phyloP scores from a whole-genome alignment of 1,140 invertebrate genomes.

The Daktulosphaira vitifoliae region DNA sequence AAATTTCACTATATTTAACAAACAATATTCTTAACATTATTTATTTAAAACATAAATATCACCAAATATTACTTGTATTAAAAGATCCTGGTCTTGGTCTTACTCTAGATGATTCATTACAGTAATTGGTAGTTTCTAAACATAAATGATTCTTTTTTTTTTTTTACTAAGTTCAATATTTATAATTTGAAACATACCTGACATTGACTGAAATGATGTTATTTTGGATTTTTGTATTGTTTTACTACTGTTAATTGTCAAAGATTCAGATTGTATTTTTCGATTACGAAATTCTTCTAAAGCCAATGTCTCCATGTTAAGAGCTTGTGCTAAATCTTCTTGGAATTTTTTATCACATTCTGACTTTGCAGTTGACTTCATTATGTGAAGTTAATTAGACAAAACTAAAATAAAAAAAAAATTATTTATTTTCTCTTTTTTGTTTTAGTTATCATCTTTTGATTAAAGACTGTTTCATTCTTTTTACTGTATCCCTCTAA shows the following conservation, averaged over 20 bases:
- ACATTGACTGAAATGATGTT: background rate
- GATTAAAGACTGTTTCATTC: too few relatives aligned
- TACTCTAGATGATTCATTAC: constrained; percentile 39
- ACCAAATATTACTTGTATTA: constrained; percentile 40
- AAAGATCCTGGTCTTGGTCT: constrained; percentile 49
- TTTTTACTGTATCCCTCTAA: too few relatives aligned
- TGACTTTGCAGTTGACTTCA: constrained; percentile 20
- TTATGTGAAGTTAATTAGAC: background rate
- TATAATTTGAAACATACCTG: background rate
- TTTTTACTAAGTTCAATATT: too few relatives aligned
- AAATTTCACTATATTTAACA: background rate
- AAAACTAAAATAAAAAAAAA: constrained; percentile 8
- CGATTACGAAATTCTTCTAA: constrained; percentile 64
- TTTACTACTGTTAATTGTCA: background rate
- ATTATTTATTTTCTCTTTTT: too few relatives aligned
- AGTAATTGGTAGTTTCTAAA: constrained; percentile 28
- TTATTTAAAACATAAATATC: background rate
- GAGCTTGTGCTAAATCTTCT: constrained; percentile 72
- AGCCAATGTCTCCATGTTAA: constrained; percentile 74
- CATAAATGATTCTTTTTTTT: background rate
- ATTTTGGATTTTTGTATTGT: background rate
- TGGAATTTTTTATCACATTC: constrained; percentile 48
- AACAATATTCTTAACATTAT: background rate
- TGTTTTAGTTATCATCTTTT: too few relatives aligned
- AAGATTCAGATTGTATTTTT: constrained; percentile 26